Percentiles rank a stretch among this genome's conserved stretches.
Evolutionary conservation across 2,113 vertebrate genomes (phyloP).

Genomic region (Ancistrus triradiatus): DNA sequence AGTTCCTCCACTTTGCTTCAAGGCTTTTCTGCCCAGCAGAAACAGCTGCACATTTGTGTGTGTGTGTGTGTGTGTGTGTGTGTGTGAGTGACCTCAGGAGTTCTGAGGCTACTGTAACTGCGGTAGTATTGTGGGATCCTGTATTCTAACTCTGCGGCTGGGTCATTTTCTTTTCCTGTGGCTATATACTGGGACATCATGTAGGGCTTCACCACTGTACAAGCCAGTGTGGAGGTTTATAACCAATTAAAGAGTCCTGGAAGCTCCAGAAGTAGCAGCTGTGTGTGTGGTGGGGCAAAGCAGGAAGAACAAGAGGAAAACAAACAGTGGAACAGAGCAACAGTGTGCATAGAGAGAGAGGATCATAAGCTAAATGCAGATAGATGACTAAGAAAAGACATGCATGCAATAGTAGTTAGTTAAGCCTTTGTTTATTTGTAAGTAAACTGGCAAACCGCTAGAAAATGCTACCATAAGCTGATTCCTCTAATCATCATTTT

Average conservation of each 20-base stretch:
- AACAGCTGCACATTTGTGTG: conserved; percentile 5
- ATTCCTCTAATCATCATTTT: no score
- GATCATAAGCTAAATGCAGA: no score
- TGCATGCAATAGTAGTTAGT: background rate
- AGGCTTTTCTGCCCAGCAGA: conserved; percentile 2
- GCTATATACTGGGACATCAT: conserved; percentile 11
- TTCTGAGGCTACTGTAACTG: conserved; percentile 20
- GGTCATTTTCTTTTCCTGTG: conserved; percentile 9
- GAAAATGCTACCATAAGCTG: no score
- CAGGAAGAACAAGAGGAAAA: conserved; percentile 15
- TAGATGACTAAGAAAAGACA: background rate
- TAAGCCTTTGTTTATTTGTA: no score
- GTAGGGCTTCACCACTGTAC: conserved; percentile 2
- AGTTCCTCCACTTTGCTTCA: conserved; percentile 7
- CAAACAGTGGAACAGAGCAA: conserved; percentile 13
- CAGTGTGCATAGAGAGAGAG: background rate
- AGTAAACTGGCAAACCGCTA: no score
- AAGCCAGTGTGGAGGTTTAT: conserved; percentile 28
- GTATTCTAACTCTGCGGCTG: conserved; percentile 1
- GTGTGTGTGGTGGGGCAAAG: conserved; percentile 10
- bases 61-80: conserved; percentile 17
- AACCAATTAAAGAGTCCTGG: conserved; percentile 28
- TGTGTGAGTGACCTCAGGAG: conserved; percentile 14
- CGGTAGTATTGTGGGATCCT: conserved; percentile 26
- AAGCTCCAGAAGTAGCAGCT: conserved; percentile 17